Evolutionary conservation across 2,113 vertebrate genomes (phyloP), one percentile per base, ranked within the genome.

Genomic region (Salvator merianae): DNA sequence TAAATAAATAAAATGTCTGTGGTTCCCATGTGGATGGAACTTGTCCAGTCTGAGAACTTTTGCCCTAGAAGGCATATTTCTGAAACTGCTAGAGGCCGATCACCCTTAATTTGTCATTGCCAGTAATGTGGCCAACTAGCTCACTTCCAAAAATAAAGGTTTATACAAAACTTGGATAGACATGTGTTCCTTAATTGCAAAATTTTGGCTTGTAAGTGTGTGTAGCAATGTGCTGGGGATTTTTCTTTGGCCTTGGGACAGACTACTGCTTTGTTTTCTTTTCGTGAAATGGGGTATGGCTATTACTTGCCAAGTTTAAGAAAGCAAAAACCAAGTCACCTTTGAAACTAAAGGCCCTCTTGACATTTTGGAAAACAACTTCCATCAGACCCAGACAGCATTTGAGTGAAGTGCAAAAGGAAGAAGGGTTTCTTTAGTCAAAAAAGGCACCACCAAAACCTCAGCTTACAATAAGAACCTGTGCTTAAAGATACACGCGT

Each of bases 111-210:
- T 70, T 74, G 2, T 2, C 0, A 1, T 40, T 75, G 12, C 38
- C 18, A 10, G 38, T 87, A 76, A 72, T 83, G 81, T 87, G 62
- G 62, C 86, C 81, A 92, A 50, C 36, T 26, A 78, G 26, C 74
- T 81, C 36, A 83, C 81, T 77, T 62, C 63, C 83, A 74, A 74
- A 71, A 83, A 66, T 40, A 88, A 89, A 89, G 14, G 9, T 73
- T 84, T 22, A 7, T 34, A 5, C 26, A 13, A 20, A 3, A 2
- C 18, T 79, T 68, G 4, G 1, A 1, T 65, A 13, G 3, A 10
- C 0, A n/a, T 74, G 1, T 1, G 0, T 0, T n/a, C 77, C 9
- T 34, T 7, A 20, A 63, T 62, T 73, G 43, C 14, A 26, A 73
- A 65, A 85, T 59, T 71, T 1, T 7, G 69, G 24, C 3, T 73